Evolutionary conservation across 53 echinoderm and acorn worm species (phyloP).

Genomic region (Antedon mediterranea): DNA sequence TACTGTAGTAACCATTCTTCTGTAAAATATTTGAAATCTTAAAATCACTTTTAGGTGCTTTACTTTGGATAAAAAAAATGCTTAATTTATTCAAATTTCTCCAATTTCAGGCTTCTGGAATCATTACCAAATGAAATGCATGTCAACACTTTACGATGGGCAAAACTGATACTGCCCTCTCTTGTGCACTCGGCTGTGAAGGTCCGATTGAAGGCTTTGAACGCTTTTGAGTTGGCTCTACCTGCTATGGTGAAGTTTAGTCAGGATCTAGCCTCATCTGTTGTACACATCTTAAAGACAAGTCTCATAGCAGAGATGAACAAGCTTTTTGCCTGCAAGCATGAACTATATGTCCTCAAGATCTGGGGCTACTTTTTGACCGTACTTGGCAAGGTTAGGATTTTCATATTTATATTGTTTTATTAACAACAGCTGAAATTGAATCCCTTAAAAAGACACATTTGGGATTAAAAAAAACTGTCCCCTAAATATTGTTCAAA

Average conservation of each 20-base stretch:
- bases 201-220: slow-evolving; percentile 55
- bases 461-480: too few relatives aligned
- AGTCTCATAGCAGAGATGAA: slow-evolving; percentile 59
- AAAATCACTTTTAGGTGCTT: too few relatives aligned
- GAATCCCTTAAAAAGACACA: too few relatives aligned
- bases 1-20: not conserved
- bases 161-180: slow-evolving; percentile 53
- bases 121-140: slow-evolving; percentile 62
- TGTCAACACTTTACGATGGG: slow-evolving; percentile 59
- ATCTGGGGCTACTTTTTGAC: slow-evolving; percentile 66
- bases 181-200: slow-evolving; percentile 67
- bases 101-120: slow-evolving; percentile 49
- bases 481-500: not conserved
- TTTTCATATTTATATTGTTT: not conserved
- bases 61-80: too few relatives aligned
- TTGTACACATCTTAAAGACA: slow-evolving; percentile 44
- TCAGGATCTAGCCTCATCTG: slow-evolving; percentile 29
- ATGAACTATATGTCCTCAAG: slow-evolving; percentile 52
- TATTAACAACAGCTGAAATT: not conserved
- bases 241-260: slow-evolving; percentile 43
- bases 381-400: slow-evolving; percentile 66
- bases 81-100: not conserved
- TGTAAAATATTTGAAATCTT: too few relatives aligned
- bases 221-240: slow-evolving; percentile 41
- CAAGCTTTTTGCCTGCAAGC: slow-evolving; percentile 55